Evolutionary conservation across 2,888 invertebrate species (phyloP).

Genomic region (Platycnemis pennipes): DNA sequence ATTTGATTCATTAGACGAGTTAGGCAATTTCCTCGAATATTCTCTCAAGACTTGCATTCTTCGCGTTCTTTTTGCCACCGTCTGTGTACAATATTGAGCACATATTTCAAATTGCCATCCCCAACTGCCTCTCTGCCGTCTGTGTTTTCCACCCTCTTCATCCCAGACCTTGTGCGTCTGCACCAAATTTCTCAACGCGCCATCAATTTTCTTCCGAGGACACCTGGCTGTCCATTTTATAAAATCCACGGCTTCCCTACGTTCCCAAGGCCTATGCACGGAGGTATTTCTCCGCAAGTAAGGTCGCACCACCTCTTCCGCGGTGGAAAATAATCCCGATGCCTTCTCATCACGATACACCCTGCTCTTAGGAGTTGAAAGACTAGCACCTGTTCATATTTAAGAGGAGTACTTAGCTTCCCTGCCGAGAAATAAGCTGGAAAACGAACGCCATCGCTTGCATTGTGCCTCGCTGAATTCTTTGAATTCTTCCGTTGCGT

Average conservation of each 20-base stretch:
- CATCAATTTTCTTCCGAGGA: no score
- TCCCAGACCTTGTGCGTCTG: not conserved
- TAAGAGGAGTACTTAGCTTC: no score
- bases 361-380: no score
- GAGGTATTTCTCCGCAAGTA: not conserved
- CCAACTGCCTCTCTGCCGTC: not conserved
- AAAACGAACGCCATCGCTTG: no score
- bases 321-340: not conserved
- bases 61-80: no score
- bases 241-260: not conserved
- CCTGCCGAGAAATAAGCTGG: no score
- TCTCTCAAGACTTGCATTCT: not conserved
- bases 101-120: no score
- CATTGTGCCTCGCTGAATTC: no score
- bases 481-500: no score
- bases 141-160: not conserved
- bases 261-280: not conserved
- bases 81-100: no score
- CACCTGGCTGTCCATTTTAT: not conserved
- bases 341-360: not conserved
- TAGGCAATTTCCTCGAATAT: not conserved
- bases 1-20: no score
- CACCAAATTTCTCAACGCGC: not conserved
- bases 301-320: conserved; percentile 2
- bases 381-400: no score